These are phyloP conservation scores for Lasius fuliginosus DNA, from an alignment of 2,888 invertebrate species.

Conservation along the genomic window DNA sequence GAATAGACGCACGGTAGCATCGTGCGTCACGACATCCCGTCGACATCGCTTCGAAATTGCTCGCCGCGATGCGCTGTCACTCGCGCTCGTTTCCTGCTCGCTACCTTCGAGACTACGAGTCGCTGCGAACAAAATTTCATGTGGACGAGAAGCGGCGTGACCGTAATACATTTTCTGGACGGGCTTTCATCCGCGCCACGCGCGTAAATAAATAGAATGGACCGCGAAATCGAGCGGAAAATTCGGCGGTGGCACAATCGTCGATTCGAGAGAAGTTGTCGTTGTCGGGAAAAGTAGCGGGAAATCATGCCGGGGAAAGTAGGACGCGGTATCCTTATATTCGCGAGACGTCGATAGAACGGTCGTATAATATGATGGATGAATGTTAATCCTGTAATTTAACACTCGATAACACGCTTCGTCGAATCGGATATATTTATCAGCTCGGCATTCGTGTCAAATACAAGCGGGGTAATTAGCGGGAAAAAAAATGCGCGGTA, in stretches of 20 bases:
- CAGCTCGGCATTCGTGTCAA: constrained; percentile 44
- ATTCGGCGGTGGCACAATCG: not conserved
- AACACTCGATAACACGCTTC: constrained; percentile 57
- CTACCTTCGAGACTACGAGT: not conserved
- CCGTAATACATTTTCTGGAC: not conserved
- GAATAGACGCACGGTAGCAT: constrained; percentile 1
- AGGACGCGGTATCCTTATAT: not conserved
- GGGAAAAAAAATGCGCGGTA: constrained; percentile 54
- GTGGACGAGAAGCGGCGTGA: not conserved
- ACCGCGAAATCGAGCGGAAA: not conserved
- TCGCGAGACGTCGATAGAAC: not conserved
- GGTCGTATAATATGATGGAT: constrained; percentile 12
- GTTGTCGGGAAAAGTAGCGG: not conserved
- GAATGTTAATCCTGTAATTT: constrained; percentile 49
- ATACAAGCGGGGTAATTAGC: constrained; percentile 26
- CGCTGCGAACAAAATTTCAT: constrained; percentile 29
- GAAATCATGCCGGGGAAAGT: not conserved
- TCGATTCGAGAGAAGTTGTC: constrained; percentile 27
- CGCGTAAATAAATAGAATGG: constrained; percentile 31
- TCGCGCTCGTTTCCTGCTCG: constrained; percentile 23
- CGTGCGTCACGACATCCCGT: constrained; percentile 42
- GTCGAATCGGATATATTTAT: constrained; percentile 43
- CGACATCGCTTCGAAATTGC: constrained; percentile 45
- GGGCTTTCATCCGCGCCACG: not conserved
- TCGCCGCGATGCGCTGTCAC: not conserved